Base-by-base conservation (phyloP, 2,888 invertebrate genomes). In the Zaprionus bogoriensis region DNA sequence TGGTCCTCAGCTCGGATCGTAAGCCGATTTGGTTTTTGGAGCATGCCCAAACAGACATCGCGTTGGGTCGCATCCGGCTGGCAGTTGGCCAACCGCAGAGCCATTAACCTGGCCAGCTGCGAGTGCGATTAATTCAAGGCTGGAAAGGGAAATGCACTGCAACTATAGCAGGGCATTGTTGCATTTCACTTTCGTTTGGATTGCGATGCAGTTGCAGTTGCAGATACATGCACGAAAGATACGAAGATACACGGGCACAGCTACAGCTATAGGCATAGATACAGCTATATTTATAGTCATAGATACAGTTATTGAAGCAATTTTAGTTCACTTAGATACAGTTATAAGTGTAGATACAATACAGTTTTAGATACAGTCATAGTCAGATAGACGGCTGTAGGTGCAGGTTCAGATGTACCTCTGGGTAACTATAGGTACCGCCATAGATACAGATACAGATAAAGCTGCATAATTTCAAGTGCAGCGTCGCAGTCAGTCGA, bases 181-280 rank as follows among this genome's bases (percentile, higher is more conserved):
- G 78, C 85, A 87, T 87, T 82, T 82, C 82, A 82, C 82, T 84
- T 82, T 82, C 76, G 58, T 76, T 84, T 36, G 32, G 14, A 17
- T 5, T 17, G n/a, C 36, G 68, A 39, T 1, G 12, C 20, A 39
- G 9, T 5, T 9, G 1, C 10, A 20, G 38, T 7, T n/a, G 14
- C 1, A 39, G 10, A 20, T 20, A 19, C n/a, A n/a, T n/a, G n/a
- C n/a, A n/a, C n/a, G n/a, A n/a, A n/a, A n/a, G n/a, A n/a, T n/a
- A n/a, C n/a, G n/a, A n/a, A n/a, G n/a, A n/a, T n/a, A n/a, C n/a
- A n/a, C n/a, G n/a, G n/a, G n/a, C n/a, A n/a, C n/a, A n/a, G n/a
- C n/a, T n/a, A n/a, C n/a, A n/a, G n/a, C n/a, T n/a, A n/a, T n/a
- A n/a, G n/a, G n/a, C n/a, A n/a, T n/a, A n/a, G n/a, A n/a, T n/a